A percentile compares a stretch with the other conserved stretches of the same genome.
Conservation (phyloP, 2,797 vertebrate species). For the Sebastiscus tertius region DNA sequence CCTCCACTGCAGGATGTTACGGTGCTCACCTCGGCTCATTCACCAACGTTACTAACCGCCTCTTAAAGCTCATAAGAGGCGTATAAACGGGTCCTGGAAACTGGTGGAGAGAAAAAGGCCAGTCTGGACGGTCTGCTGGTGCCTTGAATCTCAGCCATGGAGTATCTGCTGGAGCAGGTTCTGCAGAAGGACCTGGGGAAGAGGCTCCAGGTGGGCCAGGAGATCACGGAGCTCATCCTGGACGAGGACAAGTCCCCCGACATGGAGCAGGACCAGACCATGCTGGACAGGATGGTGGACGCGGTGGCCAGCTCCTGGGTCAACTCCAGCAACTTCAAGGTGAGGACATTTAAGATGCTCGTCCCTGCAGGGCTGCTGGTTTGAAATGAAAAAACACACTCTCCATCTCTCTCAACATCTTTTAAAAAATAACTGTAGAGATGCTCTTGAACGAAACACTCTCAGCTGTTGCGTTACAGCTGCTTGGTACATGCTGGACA, state of each 20-base stretch:
- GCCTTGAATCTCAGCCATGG: constrained; percentile 74
- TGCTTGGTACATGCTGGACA: no score
- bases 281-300: constrained; percentile 94
- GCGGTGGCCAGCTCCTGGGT: constrained; percentile 94
- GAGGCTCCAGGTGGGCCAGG: constrained; percentile 93
- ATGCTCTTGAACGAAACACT: neutral
- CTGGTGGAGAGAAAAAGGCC: neutral
- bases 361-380: neutral
- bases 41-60: constrained; percentile 7
- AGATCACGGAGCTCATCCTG: constrained; percentile 90
- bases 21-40: constrained; percentile 4
- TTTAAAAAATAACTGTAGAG: neutral
- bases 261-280: constrained; percentile 93
- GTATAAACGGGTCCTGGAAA: neutral
- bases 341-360: constrained; percentile 71
- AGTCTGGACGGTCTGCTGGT: neutral
- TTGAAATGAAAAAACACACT: no score
- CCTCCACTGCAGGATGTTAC: neutral
- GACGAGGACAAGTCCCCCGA: constrained; percentile 88
- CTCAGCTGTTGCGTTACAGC: no score
- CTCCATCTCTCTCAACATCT: neutral
- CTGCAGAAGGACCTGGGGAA: constrained; percentile 93
- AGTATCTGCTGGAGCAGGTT: constrained; percentile 90
- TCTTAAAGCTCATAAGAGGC: neutral
- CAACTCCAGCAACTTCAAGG: constrained; percentile 98